Base-by-base conservation (phyloP, 2,888 invertebrate genomes). In the Drosophila stalkeri region DNA sequence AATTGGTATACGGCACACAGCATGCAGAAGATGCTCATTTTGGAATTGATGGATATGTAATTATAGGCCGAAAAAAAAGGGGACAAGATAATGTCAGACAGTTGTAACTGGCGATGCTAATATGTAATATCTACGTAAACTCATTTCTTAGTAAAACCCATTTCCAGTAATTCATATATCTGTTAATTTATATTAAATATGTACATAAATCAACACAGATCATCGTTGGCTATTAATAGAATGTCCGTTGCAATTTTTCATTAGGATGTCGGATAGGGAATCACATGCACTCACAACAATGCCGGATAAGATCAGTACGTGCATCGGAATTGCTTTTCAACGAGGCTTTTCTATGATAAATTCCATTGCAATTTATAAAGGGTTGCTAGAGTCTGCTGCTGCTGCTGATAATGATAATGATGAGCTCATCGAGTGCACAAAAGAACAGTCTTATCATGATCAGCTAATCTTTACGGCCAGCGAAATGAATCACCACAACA, bases 351-450 rank as follows among this genome's bases (percentile, higher is more conserved):
- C 81, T 62, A 63, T 70, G 87, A 89, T 75, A 55, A 68, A 76
- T 72, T 72, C 76, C 72, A 66, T 35, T 89, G 86, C 75, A 74
- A 80, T 76, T 78, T 78, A 67, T 66, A 81, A 86, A 86, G 75
- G 85, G 85, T 87, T 78, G 64, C 16, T 35, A 31, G 49, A 9
- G 57, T 54, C 64, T 61, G 16, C 16, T 16, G 23, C 23, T 46
- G 46, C 23, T 16, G 47, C 5, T 61, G 49, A 66, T 62, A 51
- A 43, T 61, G 62, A 46, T 64, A 57, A 57, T 72, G 79, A 84
- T 89, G 90, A 89, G 87, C 82, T 89, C 89, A 89, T 75, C 82
- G 71, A 72, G 49, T 64, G 61, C 70, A 72, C 55, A 85, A 85
- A 77, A 81, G 80, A 87, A 81, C 82, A 80, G 59, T 86, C 72